A percentile compares a stretch with the other conserved stretches of the same genome.
phyloP scores from a whole-genome alignment of 2,888 invertebrate genomes.

The Eupithecia exiguata region DNA sequence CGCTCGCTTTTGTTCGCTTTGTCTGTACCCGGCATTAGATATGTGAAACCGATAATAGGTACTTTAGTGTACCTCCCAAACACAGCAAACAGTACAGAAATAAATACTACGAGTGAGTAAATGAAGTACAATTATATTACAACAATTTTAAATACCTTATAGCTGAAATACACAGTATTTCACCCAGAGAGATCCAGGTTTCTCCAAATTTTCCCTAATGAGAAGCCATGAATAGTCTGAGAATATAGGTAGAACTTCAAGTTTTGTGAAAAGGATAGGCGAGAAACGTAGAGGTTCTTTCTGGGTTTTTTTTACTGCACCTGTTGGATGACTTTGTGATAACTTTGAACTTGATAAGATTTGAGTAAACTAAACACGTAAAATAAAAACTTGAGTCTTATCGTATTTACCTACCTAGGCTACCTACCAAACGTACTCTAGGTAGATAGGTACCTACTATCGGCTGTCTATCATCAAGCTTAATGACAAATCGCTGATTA shows the following conservation, averaged over 20 bases:
- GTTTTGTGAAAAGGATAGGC: too few species aligned
- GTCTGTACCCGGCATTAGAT: too few species aligned
- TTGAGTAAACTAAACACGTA: background rate
- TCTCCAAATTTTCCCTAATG: background rate
- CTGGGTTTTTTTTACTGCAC: background rate
- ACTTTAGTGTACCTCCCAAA: too few species aligned
- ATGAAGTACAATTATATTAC: too few species aligned
- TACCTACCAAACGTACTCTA: background rate
- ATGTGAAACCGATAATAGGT: too few species aligned
- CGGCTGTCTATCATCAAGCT: background rate
- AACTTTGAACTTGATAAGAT: conserved; percentile 3
- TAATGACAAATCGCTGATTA: background rate
- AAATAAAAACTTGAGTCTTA: background rate
- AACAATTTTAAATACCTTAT: too few species aligned
- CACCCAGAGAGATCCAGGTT: background rate
- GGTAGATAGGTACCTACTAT: background rate
- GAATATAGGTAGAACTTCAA: too few species aligned
- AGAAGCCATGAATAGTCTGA: background rate
- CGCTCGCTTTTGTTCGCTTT: too few species aligned
- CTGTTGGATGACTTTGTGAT: conserved; percentile 1
- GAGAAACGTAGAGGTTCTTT: background rate
- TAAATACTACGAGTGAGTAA: too few species aligned
- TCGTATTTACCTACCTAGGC: background rate
- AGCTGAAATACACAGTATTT: too few species aligned
- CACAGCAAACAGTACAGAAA: too few species aligned